Base-by-base conservation (phyloP, 2,888 invertebrate species). In the Meiosimyza decipiens region DNA sequence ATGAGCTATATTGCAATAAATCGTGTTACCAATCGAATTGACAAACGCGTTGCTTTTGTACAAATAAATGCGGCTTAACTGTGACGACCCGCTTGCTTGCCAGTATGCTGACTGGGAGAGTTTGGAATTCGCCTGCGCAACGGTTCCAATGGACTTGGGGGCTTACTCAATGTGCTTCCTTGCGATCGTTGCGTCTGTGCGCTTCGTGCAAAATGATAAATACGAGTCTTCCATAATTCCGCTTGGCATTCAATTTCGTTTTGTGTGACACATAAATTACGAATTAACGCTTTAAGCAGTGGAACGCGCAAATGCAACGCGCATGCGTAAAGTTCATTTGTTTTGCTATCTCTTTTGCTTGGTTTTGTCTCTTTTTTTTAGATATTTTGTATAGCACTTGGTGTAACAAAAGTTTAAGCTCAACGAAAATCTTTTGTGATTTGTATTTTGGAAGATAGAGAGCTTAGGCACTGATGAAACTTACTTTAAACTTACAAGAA, bases 211-310 rank as follows among this genome's bases (percentile, higher is more conserved):
- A 82, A 81, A 83, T 85, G 85, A 86, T 86, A 86, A 87, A 86
- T 40, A 40, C 40, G 40, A 40, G 9, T 87, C 84, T 83, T 82
- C 82, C 82, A 87, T 87, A 87, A 87, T 87, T 86, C 85, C 83
- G 81, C 79, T 80, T 85, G 85, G 83, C 86, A 86, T 87, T 87
- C 83, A 86, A 87, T 86, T 86, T 82, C 80, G 80, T 80, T 82
- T 81, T 79, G 81, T 84, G 85, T 85, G 86, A 85, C 87, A 86
- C 86, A 86, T 86, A 87, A 86, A 86, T 87, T 83, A 86, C 81
- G 85, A 84, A 86, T 87, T 86, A 86, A 86, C 84, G 85, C 86
- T 85, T 86, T 83, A 84, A 86, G 86, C 86, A 82, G 77, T 79
- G 73, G 78, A 77, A 77, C 74, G 76, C 77, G 51, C 47, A 40